These are phyloP conservation scores for Idaea biselata DNA, from an alignment of 2,888 invertebrate genomes.

Conservation along the genomic window DNA sequence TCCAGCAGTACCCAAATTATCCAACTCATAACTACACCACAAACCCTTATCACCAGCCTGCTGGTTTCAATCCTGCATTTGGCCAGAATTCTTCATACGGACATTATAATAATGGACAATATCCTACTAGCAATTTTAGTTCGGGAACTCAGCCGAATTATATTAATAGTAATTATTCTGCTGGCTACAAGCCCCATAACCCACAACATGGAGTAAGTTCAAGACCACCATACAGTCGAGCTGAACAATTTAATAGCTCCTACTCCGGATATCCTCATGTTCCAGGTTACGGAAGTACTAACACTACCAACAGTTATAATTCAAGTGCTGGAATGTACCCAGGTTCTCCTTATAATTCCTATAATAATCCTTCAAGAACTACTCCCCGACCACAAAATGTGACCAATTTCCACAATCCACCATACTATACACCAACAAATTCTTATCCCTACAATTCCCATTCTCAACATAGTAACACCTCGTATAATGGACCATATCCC, in stretches of 20 bases:
- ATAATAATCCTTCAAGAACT: conserved; percentile 8
- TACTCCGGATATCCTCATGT: not conserved
- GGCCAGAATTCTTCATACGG: not conserved
- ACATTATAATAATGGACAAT: no score
- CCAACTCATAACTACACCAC: conserved; percentile 9
- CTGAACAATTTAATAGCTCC: not conserved
- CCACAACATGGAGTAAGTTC: no score
- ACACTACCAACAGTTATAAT: not conserved
- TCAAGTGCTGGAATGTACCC: not conserved
- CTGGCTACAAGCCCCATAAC: no score
- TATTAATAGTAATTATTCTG: no score
- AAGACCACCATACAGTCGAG: not conserved
- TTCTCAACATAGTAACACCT: not conserved
- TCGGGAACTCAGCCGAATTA: no score
- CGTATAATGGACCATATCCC: not conserved
- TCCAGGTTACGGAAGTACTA: not conserved
- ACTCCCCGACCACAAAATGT: conserved; percentile 8
- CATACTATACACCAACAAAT: conserved; percentile 9
- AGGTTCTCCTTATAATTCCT: not conserved
- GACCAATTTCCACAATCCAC: conserved; percentile 17
- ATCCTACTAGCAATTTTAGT: no score
- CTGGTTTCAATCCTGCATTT: not conserved
- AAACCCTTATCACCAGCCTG: not conserved
- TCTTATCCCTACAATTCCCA: conserved; percentile 14
- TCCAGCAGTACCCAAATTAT: conserved; percentile 23